Conservation (phyloP, 2,888 invertebrate species). For the Endomychus coccineus region DNA sequence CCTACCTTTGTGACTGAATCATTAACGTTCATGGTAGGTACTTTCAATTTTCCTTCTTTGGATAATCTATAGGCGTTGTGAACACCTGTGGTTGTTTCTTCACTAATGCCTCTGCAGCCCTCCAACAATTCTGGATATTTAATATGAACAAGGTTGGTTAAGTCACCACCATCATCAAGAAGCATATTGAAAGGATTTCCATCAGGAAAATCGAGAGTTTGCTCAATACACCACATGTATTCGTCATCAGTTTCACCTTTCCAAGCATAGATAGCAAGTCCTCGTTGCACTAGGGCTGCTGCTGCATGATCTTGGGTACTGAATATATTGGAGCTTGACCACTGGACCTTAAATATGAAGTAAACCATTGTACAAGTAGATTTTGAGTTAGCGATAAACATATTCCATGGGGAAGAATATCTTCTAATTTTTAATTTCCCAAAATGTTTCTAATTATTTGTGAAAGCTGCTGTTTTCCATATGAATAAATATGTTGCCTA, state of each 20-base stretch:
- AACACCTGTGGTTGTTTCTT: slow-evolving; percentile 99
- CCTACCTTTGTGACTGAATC: slow-evolving; percentile 95
- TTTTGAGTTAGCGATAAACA: no score
- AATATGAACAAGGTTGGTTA: slow-evolving; percentile 90
- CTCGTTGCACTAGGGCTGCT: slow-evolving; percentile 92
- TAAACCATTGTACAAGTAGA: no score
- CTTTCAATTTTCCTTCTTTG: slow-evolving; percentile 74
- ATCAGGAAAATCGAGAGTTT: slow-evolving; percentile 82
- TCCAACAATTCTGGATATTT: slow-evolving; percentile 81
- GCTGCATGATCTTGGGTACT: slow-evolving; percentile 99
- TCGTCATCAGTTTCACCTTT: slow-evolving; percentile 99
- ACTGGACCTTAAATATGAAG: slow-evolving; percentile 83
- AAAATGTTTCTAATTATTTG: no score
- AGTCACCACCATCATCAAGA: slow-evolving; percentile 97
- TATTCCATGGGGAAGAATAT: no score
- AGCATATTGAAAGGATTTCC: slow-evolving; percentile 94
- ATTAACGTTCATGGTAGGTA: slow-evolving; percentile 98
- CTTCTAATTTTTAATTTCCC: no score
- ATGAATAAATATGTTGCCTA: no score
- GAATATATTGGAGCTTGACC: slow-evolving; percentile 99
- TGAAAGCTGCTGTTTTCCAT: no score
- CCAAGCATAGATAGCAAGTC: slow-evolving; percentile 97
- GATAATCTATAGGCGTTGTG: slow-evolving; percentile 97
- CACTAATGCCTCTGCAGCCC: slow-evolving; percentile 82
- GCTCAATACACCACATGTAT: slow-evolving; percentile 98